phyloP scores from a whole-genome alignment of 2,113 vertebrate genomes.

The Ursus arctos region DNA sequence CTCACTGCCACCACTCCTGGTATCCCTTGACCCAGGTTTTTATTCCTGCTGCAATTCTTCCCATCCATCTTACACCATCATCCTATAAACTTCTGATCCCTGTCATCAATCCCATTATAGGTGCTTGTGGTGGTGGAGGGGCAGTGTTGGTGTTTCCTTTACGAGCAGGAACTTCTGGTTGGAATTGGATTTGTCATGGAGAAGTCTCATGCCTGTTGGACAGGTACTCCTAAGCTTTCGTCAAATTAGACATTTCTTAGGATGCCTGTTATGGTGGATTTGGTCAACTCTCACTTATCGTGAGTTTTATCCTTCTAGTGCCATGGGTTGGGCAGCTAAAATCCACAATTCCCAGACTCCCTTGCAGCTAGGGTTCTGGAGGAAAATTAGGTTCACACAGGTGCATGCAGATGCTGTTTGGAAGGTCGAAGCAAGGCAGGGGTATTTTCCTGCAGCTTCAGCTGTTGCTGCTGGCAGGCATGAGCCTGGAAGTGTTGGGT shows the following conservation, averaged over 20 bases:
- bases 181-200: neutral
- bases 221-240: neutral
- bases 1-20: neutral
- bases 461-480: neutral
- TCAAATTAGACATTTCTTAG: neutral
- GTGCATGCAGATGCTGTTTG: neutral
- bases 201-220: neutral
- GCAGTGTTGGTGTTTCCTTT: neutral
- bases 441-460: neutral
- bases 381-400: neutral
- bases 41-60: neutral
- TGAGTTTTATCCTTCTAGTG: neutral
- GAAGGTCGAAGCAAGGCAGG: neutral
- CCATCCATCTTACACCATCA: neutral
- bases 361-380: slow-evolving; percentile 47
- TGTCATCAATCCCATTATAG: neutral
- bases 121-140: neutral
- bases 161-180: neutral
- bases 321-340: neutral
- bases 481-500: neutral
- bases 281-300: neutral
- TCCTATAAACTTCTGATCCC: neutral
- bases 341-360: neutral
- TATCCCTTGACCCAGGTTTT: neutral
- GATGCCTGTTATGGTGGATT: neutral